Conservation (phyloP, 2,888 invertebrate genomes). For the Laspeyria flexula region DNA sequence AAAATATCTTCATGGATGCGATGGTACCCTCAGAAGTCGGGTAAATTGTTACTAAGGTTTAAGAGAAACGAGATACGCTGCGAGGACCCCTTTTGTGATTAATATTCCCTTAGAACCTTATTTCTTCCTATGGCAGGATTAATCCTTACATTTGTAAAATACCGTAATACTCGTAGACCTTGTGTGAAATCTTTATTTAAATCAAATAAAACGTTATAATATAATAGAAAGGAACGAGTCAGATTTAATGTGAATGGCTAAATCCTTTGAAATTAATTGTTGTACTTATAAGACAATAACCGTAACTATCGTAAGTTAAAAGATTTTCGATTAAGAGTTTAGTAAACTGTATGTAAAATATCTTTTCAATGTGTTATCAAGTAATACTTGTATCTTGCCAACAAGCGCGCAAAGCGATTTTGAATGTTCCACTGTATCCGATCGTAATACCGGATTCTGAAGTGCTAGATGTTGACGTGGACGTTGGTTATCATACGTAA, state of each 20-base stretch:
- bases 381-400: no score
- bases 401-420: conserved; percentile 9
- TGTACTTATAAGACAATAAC: no score
- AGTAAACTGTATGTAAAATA: no score
- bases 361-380: no score
- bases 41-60: conserved; percentile 53
- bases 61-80: conserved; percentile 46
- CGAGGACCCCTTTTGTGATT: conserved; percentile 45
- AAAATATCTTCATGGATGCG: conserved; percentile 53
- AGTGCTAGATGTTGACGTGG: conserved; percentile 30
- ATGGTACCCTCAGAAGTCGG: conserved; percentile 44
- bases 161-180: background rate
- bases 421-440: conserved; percentile 17
- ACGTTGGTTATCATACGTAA: conserved; percentile 53
- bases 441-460: conserved; percentile 18
- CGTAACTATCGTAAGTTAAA: no score
- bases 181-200: no score
- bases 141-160: conserved; percentile 22
- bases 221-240: no score
- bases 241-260: no score
- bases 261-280: no score
- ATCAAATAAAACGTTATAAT: no score
- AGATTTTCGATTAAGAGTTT: no score
- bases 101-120: conserved; percentile 42
- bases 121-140: conserved; percentile 28